phyloP scores from a whole-genome alignment of 2,797 vertebrate genomes.

The Chelon labrosus region DNA sequence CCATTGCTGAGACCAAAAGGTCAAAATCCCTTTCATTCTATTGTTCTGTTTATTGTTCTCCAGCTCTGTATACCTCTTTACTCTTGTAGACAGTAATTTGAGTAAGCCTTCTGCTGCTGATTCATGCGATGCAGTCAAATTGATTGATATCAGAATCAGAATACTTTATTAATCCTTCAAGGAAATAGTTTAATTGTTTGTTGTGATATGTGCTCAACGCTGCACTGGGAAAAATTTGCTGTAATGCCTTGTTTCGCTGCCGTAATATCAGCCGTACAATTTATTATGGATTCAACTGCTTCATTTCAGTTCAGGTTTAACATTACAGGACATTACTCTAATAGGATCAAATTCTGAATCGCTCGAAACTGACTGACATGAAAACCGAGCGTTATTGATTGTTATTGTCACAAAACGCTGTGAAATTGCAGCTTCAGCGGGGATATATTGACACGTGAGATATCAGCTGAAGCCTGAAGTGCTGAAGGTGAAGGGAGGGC shows the following conservation, averaged over 20 bases:
- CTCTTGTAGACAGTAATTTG: too few species aligned
- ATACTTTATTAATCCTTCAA: too few species aligned
- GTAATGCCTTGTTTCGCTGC: background rate
- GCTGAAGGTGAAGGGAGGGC: constrained; percentile 32
- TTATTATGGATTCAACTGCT: background rate
- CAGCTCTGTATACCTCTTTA: too few species aligned
- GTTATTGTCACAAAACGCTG: background rate
- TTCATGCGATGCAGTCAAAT: too few species aligned
- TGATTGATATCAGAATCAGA: background rate
- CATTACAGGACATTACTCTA: background rate
- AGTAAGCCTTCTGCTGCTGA: too few species aligned
- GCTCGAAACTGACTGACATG: background rate
- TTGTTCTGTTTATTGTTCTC: background rate
- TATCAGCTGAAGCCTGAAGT: constrained; percentile 21
- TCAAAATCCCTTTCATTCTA: too few species aligned
- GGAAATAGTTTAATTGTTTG: too few species aligned
- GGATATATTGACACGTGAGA: constrained; percentile 24
- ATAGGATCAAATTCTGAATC: background rate
- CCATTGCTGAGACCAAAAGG: too few species aligned
- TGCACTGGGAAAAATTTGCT: background rate
- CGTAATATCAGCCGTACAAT: background rate
- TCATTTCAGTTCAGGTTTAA: background rate
- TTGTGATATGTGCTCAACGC: too few species aligned
- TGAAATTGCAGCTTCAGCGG: constrained; percentile 10
- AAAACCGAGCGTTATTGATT: constrained; percentile 3